Evolutionary conservation across 2,113 vertebrate genomes (phyloP).

Genomic region (Ageneiosus marmoratus): DNA sequence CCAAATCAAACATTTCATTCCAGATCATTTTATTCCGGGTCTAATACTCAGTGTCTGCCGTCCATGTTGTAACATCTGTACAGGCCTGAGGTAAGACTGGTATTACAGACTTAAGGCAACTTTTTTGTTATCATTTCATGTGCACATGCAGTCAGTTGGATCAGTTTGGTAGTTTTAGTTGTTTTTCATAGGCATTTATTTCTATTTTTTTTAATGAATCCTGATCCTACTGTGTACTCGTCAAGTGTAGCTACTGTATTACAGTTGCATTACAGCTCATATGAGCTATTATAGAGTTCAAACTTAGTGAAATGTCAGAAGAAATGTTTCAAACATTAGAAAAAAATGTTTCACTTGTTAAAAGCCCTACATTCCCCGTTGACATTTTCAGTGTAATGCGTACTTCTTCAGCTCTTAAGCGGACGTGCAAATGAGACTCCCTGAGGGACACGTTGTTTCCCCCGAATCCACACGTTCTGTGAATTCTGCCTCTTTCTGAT

Average conservation of each 20-base stretch:
- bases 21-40: too few species aligned
- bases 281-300: not conserved
- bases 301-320: not conserved
- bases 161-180: not conserved
- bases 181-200: not conserved
- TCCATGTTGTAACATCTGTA: not conserved
- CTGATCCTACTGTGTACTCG: not conserved
- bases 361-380: not conserved
- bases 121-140: not conserved
- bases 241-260: not conserved
- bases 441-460: fast-evolving
- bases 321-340: not conserved
- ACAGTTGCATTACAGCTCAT: not conserved
- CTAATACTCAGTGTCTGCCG: not conserved
- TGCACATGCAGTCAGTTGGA: not conserved
- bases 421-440: not conserved
- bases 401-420: not conserved
- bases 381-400: not conserved
- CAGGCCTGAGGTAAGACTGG: not conserved
- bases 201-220: too few species aligned
- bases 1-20: too few species aligned
- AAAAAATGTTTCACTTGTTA: not conserved
- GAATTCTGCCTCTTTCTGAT: not conserved
- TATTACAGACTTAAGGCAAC: not conserved
- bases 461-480: too few species aligned